Base-by-base conservation (phyloP, 2,888 invertebrate genomes). In the Drosophila differens region DNA sequence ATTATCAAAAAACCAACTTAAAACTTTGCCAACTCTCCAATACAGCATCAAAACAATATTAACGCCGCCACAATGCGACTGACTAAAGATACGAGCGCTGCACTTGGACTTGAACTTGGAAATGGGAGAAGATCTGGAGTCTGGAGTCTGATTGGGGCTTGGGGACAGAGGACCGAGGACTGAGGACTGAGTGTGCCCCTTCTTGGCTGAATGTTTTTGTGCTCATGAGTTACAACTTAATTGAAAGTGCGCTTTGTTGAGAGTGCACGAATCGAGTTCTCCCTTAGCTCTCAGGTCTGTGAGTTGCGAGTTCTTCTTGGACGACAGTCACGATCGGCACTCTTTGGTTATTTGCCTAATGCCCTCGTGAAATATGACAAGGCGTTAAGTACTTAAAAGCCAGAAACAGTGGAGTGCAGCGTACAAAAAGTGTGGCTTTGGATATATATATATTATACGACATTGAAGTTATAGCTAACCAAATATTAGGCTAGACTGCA, bases 201-300 rank as follows among this genome's bases (percentile, higher is more conserved):
- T 72, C 14, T 35, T 28, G 33, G 41, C 32, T 63, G 39, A 33
- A 61, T 57, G 25, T 66, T 62, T 71, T 60, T 57, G 70, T 73
- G 71, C 49, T 65, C 83, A 76, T 85, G 87, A 91, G 91, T 91
- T 75, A 92, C 92, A 92, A 92, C 92, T 92, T 92, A 92, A 92
- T 92, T 92, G 91, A 91, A 91, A 85, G 66, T 59, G 63, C 76
- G 74, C 75, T 81, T 84, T 80, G 75, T 78, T 70, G 57, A 44
- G 58, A 47, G 30, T 22, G 44, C 57, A 39, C 49, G 60, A 62
- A 69, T 58, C 79, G 49, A 32, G 65, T 28, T 39, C 57, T 25
- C 33, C 47, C 47, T 47, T 47, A 25, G 49, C 39, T 37, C 33
- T 33, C 33, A 14, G 32, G 22, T 41, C 14, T 14, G 49, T 16